Evolutionary conservation across 2,113 vertebrate genomes (phyloP).

Genomic region (Cololabis saira): DNA sequence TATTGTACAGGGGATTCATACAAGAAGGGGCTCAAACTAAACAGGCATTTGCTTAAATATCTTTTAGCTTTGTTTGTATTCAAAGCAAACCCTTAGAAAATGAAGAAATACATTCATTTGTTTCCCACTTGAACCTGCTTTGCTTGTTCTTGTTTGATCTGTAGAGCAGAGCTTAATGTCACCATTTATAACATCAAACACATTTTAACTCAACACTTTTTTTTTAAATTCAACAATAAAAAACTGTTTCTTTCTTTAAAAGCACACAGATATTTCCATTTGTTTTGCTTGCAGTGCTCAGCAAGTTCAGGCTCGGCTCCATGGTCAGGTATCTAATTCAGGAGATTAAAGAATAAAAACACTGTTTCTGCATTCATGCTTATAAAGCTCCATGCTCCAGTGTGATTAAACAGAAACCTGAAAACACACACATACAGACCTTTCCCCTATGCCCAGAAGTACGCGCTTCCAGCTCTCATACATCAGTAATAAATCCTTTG

Average conservation of each 20-base stretch:
- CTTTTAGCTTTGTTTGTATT: too few species aligned
- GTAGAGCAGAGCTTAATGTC: not conserved
- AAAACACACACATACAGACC: conserved; percentile 6
- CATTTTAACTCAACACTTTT: not conserved
- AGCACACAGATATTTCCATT: not conserved
- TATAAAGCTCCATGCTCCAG: conserved; percentile 27
- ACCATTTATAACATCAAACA: not conserved
- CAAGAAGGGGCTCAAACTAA: too few species aligned
- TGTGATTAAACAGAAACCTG: conserved; percentile 22
- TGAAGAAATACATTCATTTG: too few species aligned
- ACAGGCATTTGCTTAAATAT: too few species aligned
- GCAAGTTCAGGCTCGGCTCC: conserved; percentile 26
- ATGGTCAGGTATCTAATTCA: conserved; percentile 46
- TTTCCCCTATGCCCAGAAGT: not conserved
- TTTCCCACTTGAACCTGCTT: not conserved
- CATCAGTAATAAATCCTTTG: conserved; percentile 1
- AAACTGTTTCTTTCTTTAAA: not conserved
- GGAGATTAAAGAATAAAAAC: conserved; percentile 54
- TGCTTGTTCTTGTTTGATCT: not conserved
- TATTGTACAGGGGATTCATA: too few species aligned
- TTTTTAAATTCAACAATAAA: conserved; percentile 6
- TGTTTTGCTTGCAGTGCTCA: not conserved
- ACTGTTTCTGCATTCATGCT: conserved; percentile 29
- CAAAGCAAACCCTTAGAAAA: too few species aligned
- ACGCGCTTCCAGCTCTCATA: not conserved